Conservation (phyloP, 1,140 invertebrate species). For the Drosophila oshimai region DNA sequence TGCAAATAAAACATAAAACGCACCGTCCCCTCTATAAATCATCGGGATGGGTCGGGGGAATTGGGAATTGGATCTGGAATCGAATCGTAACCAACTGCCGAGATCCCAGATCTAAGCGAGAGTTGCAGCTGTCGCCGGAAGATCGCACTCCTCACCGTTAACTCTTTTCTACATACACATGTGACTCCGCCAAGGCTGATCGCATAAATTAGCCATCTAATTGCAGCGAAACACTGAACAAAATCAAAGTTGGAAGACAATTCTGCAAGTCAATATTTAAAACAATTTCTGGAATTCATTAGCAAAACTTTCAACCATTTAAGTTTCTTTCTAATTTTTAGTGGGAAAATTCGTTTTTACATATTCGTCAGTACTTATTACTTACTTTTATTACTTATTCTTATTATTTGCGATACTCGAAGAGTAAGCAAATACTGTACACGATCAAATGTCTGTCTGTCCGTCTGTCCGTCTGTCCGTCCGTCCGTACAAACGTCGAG, state of each 20-base stretch:
- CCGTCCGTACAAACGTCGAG: too few relatives aligned
- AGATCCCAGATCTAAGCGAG: constrained; percentile 2
- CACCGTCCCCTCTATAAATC: constrained; percentile 68
- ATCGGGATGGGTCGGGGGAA: constrained; percentile 33
- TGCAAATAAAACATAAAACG: constrained; percentile 77
- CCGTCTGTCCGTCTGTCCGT: too few relatives aligned
- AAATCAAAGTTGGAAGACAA: not conserved
- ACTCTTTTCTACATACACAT: not conserved
- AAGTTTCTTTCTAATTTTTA: too few relatives aligned
- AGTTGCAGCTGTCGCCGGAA: constrained; percentile 39
- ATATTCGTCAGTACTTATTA: too few relatives aligned
- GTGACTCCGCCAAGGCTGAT: constrained; percentile 19
- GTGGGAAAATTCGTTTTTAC: too few relatives aligned
- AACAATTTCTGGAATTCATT: too few relatives aligned
- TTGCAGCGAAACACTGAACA: constrained; percentile 26
- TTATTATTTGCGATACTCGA: too few relatives aligned
- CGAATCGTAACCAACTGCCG: not conserved
- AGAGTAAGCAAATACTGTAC: too few relatives aligned
- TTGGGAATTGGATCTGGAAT: constrained; percentile 9
- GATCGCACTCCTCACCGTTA: constrained; percentile 28
- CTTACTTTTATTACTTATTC: too few relatives aligned
- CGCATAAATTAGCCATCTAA: constrained; percentile 79
- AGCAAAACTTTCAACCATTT: too few relatives aligned
- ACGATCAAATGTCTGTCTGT: too few relatives aligned
- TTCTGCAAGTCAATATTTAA: not conserved